Evolutionary conservation across 2,797 vertebrate genomes (phyloP).

Genomic region (Eidolon dupreanum): DNA sequence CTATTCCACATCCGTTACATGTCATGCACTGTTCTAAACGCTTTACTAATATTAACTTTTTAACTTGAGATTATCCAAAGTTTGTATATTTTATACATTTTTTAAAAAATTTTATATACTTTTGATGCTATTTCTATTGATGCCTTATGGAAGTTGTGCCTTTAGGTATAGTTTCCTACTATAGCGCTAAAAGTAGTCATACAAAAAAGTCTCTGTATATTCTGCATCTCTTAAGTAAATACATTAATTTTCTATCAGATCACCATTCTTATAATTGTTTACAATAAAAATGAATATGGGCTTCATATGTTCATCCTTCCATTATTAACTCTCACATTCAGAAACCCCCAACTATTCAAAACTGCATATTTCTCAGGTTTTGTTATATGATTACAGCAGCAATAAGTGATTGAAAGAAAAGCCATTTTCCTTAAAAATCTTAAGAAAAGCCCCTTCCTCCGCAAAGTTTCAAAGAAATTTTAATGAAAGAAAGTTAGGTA

Average conservation of each 20-base stretch:
- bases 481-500: neutral
- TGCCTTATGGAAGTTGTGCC: neutral
- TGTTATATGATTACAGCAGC: neutral
- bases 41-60: neutral
- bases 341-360: neutral
- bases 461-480: neutral
- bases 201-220: neutral
- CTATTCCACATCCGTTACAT: neutral
- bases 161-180: constrained; percentile 26
- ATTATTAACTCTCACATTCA: neutral
- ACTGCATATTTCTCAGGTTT: neutral
- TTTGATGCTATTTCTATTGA: neutral
- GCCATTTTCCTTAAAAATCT: constrained; percentile 9
- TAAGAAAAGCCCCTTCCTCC: neutral
- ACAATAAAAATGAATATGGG: constrained; percentile 27
- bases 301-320: neutral
- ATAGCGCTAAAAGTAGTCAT: neutral
- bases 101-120: neutral
- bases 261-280: neutral
- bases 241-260: constrained; percentile 7
- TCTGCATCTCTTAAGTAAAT: neutral
- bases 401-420: constrained; percentile 9
- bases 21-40: neutral
- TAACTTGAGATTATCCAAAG: neutral
- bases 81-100: neutral